Evolutionary conservation across 2,797 vertebrate genomes (phyloP).

Genomic region (Eupleurogrammus muticus): DNA sequence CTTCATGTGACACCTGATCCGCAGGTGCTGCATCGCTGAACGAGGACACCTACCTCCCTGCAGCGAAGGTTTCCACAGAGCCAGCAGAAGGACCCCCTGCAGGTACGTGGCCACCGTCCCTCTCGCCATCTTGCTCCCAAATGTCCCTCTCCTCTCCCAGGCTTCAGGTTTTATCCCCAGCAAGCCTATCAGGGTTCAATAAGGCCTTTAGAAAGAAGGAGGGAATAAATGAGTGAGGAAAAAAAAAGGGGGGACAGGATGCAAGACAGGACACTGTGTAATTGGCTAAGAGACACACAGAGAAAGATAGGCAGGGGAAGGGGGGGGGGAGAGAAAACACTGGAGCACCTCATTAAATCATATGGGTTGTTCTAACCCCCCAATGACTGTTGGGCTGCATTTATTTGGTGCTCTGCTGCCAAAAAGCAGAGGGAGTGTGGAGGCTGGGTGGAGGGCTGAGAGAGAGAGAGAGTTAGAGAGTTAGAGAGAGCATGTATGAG

Average conservation of each 20-base stretch:
- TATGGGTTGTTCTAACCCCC: slow-evolving; percentile 76
- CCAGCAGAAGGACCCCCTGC: slow-evolving; percentile 88
- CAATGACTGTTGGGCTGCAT: slow-evolving; percentile 68
- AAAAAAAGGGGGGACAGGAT: slow-evolving; percentile 69
- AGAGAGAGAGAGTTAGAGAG: slow-evolving; percentile 14
- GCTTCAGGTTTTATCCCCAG: slow-evolving; percentile 93
- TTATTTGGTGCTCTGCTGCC: slow-evolving; percentile 82
- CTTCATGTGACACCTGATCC: slow-evolving; percentile 44
- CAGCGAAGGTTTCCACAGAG: slow-evolving; percentile 87
- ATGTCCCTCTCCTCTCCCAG: slow-evolving; percentile 87
- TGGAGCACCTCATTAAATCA: slow-evolving; percentile 80
- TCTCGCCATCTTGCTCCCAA: slow-evolving; percentile 92
- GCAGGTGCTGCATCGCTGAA: slow-evolving; percentile 53
- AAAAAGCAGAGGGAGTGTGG: slow-evolving; percentile 59
- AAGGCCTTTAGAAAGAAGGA: slow-evolving; percentile 84
- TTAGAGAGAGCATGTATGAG: slow-evolving; percentile 12
- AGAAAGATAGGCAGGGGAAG: slow-evolving; percentile 53
- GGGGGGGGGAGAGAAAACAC: slow-evolving; percentile 75
- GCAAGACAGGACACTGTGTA: slow-evolving; percentile 84
- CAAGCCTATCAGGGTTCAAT: slow-evolving; percentile 87
- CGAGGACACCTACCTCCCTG: slow-evolving; percentile 91
- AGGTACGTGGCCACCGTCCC: slow-evolving; percentile 85
- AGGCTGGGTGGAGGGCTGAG: slow-evolving; percentile 23
- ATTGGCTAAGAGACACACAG: slow-evolving; percentile 71
- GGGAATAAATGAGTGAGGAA: slow-evolving; percentile 61